Evolutionary conservation across 2,888 invertebrate species (phyloP), one percentile per base, ranked within the genome.

Genomic region (Pycnomerus fuliginosus): DNA sequence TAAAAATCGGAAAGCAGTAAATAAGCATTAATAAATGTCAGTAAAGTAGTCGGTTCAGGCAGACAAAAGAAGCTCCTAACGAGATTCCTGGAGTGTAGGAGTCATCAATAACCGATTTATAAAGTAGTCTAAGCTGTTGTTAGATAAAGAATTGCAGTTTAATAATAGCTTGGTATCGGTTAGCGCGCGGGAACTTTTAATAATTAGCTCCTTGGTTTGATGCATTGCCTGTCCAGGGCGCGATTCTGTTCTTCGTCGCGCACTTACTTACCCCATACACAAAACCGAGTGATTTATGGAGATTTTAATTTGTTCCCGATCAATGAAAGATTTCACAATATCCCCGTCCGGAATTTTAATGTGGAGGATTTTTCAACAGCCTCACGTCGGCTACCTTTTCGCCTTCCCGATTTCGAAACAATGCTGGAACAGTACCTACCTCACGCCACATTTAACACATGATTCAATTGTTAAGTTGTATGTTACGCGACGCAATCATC

Each of bases 401-500:
- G 30, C 15, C 14, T 23, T 29, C 20, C 29, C 22, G 23, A 38
- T 38, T 38, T 30, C 20, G 38, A 38, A 38, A 38, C 38, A 38
- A 38, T 38, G 38, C 30, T n/a, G n/a, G n/a, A n/a, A n/a, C n/a
- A n/a, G n/a, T 20, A 20, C 20, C 20, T 5, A 4, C 20, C 8
- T 5, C 20, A 20, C 20, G 20, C 22, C 31, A 53, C 50, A 53
- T 53, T 55, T 53, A 53, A 52, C 52, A 50, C 57, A 46, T 48
- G 44, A 50, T 50, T 48, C 52, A 48, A 55, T 56, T 56, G 52
- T 48, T 45, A 29, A 44, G 51, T 52, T 50, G 50, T 53, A 55
- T 52, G 51, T 56, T 56, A 47, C 44, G 27, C 32, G 44, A 38
- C 31, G 52, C 53, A 55, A 56, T 57, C 56, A 55, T 50, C 49